Conservation (phyloP, 2,797 vertebrate genomes). For the Phataginus tetradactyla region DNA sequence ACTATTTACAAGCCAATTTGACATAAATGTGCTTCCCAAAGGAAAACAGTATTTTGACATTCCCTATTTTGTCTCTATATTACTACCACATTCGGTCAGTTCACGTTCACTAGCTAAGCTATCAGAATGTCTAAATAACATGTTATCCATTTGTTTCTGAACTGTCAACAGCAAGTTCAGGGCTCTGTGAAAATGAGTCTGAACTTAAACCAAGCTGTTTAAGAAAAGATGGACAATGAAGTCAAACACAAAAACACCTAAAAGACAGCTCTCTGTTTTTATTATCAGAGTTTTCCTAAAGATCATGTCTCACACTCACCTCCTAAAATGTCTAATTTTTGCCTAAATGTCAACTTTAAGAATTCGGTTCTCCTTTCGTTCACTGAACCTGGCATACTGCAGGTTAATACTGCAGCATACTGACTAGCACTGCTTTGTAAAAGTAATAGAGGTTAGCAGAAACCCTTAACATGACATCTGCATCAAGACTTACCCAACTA, state of each 20-base stretch:
- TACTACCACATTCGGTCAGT: neutral
- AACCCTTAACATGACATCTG: neutral
- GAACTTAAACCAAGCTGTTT: neutral
- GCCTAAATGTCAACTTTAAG: neutral
- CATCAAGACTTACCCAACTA: neutral
- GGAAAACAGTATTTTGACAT: neutral
- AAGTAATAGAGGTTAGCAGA: neutral
- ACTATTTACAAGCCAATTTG: neutral
- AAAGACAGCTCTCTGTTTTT: neutral
- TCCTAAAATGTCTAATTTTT: conserved; percentile 23
- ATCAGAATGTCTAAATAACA: neutral
- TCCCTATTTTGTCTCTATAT: neutral
- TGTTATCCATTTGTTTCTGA: neutral
- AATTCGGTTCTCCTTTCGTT: conserved; percentile 37
- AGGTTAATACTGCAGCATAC: neutral
- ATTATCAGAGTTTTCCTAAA: neutral
- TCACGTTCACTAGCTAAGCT: neutral
- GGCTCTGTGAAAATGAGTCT: neutral
- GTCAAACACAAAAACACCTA: neutral
- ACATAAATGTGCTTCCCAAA: conserved; percentile 11
- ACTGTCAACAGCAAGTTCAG: neutral
- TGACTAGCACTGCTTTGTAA: neutral
- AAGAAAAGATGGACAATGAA: neutral
- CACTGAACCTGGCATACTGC: neutral
- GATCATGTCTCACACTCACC: neutral